These are phyloP conservation scores for Phalacrocorax aristotelis DNA, from an alignment of 2,113 vertebrate genomes.

Conservation along the genomic window DNA sequence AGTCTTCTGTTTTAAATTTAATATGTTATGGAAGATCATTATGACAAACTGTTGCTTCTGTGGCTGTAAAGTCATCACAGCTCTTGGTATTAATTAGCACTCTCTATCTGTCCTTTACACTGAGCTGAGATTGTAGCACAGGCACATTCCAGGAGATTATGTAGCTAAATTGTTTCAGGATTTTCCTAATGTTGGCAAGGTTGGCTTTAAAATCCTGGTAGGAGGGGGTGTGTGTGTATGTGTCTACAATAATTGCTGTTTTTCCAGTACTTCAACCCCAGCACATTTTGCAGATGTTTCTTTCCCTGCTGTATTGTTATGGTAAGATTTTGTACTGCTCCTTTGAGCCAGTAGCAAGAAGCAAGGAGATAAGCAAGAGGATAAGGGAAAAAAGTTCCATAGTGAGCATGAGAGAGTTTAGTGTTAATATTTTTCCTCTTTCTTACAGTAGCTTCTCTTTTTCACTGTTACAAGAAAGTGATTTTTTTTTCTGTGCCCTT, in stretches of 20 bases:
- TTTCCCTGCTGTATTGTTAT: neutral
- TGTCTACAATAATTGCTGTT: neutral
- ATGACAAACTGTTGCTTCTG: neutral
- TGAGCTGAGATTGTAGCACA: neutral
- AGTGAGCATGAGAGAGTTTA: neutral
- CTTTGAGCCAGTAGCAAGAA: neutral
- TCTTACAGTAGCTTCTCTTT: neutral
- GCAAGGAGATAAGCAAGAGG: neutral
- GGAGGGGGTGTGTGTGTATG: neutral
- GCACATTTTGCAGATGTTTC: neutral
- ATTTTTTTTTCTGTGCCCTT: neutral
- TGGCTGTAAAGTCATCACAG: neutral
- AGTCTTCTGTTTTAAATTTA: neutral
- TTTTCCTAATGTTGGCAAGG: neutral
- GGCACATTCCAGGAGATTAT: neutral
- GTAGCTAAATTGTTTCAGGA: neutral
- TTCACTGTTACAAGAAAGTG: fast-evolving
- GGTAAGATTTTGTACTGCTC: neutral
- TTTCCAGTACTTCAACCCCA: neutral
- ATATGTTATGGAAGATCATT: neutral
- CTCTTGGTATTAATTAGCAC: neutral
- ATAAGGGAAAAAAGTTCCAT: neutral
- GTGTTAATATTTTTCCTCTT: neutral
- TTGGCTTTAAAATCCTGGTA: neutral
- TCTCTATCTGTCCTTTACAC: neutral